phyloP scores from a whole-genome alignment of 2,888 invertebrate species.

The Diadromus collaris region DNA sequence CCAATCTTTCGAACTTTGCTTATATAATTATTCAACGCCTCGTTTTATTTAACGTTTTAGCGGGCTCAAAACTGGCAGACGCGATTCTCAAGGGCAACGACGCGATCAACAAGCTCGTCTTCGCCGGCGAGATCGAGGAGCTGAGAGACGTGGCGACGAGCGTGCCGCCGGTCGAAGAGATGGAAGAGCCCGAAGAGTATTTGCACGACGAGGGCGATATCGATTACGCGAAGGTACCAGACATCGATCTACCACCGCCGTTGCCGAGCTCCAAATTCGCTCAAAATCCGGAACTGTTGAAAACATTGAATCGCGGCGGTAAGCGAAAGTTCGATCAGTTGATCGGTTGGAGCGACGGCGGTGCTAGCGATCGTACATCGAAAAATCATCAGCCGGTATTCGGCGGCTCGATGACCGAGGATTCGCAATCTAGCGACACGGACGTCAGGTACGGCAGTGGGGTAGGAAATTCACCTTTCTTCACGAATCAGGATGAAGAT shows the following conservation, averaged over 20 bases:
- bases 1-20: not conserved
- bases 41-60: conserved; percentile 76
- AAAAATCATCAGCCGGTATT: conserved; percentile 76
- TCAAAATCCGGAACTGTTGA: conserved; percentile 77
- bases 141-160: conserved; percentile 89
- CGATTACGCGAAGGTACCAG: conserved; percentile 77
- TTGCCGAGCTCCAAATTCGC: conserved; percentile 79
- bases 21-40: not conserved
- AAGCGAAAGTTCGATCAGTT: conserved; percentile 78
- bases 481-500: conserved; percentile 72
- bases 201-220: conserved; percentile 81
- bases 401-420: conserved; percentile 72
- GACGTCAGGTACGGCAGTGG: conserved; percentile 71
- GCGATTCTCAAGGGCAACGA: conserved; percentile 90
- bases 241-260: conserved; percentile 78
- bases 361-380: conserved; percentile 69
- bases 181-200: conserved; percentile 79
- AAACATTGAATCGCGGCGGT: conserved; percentile 76
- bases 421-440: conserved; percentile 73
- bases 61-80: conserved; percentile 88
- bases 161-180: conserved; percentile 82
- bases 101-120: conserved; percentile 88
- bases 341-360: conserved; percentile 77
- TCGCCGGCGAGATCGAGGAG: conserved; percentile 91
- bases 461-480: conserved; percentile 64